Percentiles rank a stretch among this genome's conserved stretches.
Conservation (phyloP, 2,797 vertebrate genomes). For the Petrocephalus sullivani region DNA sequence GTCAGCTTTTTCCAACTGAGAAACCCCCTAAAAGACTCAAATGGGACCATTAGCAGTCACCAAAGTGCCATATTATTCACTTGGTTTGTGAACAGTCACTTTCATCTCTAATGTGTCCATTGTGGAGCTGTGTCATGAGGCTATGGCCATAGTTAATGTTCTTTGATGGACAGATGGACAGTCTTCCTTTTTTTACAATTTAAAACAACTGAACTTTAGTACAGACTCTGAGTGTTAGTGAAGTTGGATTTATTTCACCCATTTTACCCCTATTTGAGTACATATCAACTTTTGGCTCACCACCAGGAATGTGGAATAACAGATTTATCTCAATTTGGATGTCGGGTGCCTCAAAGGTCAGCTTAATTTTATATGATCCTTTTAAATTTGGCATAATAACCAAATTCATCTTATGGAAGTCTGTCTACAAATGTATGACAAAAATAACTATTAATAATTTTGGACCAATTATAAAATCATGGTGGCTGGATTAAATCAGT, state of each 20-base stretch:
- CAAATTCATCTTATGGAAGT: background rate
- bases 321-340: conserved; percentile 6
- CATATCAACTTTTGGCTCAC: background rate
- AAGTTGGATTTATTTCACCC: background rate
- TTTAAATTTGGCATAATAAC: background rate
- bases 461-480: background rate
- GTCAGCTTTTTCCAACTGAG: background rate
- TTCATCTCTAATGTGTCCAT: background rate
- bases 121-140: background rate
- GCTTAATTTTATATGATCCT: conserved; percentile 10
- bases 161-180: background rate
- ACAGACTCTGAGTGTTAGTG: background rate
- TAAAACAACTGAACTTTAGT: background rate
- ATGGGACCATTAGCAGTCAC: background rate
- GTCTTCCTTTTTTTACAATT: background rate
- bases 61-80: background rate
- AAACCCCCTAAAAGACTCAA: background rate
- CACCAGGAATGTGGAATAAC: background rate
- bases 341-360: background rate
- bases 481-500: background rate
- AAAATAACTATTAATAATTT: background rate
- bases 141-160: background rate
- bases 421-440: background rate
- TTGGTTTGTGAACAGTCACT: background rate
- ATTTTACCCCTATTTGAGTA: background rate